These are phyloP conservation scores for Meta bourneti DNA, from an alignment of 2,888 invertebrate species.

Conservation along the genomic window DNA sequence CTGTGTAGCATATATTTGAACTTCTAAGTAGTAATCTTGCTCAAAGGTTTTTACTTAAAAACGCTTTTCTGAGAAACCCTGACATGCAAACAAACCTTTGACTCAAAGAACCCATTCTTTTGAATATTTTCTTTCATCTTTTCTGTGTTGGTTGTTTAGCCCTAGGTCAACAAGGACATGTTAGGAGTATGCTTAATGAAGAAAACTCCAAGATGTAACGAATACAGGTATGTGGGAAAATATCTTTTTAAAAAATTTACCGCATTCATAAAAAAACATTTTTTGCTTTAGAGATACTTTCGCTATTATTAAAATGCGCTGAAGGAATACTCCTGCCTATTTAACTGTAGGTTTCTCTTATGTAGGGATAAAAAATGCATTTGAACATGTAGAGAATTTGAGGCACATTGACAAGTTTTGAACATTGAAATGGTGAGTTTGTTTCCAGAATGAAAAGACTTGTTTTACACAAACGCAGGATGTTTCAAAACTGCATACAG, in stretches of 20 bases:
- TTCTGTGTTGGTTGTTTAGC: conserved; percentile 9
- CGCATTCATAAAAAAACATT: background rate
- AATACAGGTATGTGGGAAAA: background rate
- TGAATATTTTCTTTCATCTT: conserved; percentile 20
- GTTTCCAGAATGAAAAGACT: too few species aligned
- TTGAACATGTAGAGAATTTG: too few species aligned
- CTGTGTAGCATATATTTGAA: background rate
- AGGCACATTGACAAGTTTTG: too few species aligned
- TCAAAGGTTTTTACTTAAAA: background rate
- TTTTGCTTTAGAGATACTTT: background rate
- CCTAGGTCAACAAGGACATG: background rate
- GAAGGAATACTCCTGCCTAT: too few species aligned
- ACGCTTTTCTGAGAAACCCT: background rate
- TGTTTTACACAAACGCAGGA: too few species aligned
- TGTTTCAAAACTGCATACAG: too few species aligned
- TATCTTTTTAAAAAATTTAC: background rate
- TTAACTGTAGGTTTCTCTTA: too few species aligned
- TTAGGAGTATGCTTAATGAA: background rate
- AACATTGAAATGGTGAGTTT: too few species aligned
- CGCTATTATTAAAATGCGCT: conserved; percentile 8
- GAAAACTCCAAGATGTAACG: background rate
- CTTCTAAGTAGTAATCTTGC: too few species aligned
- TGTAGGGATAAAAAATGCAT: too few species aligned
- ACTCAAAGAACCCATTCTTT: conserved; percentile 7
- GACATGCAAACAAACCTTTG: background rate